Evolutionary conservation across 2,888 invertebrate species (phyloP).

Genomic region (Therioaphis trifolii): DNA sequence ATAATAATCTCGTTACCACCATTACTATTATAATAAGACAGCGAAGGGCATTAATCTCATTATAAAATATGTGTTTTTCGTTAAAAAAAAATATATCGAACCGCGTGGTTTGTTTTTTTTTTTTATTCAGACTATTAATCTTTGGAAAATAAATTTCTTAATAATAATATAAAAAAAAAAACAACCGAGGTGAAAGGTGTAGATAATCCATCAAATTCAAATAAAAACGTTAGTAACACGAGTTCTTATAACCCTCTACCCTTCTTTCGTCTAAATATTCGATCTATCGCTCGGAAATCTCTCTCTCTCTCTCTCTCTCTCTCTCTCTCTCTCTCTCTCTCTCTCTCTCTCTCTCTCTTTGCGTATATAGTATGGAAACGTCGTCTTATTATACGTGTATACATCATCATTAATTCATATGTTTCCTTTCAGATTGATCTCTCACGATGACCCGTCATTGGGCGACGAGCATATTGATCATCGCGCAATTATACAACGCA

Average conservation of each 20-base stretch:
- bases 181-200: not conserved
- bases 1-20: constrained; percentile 11
- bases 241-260: not conserved
- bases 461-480: constrained; percentile 45
- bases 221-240: constrained; percentile 27
- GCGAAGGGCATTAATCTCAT: not conserved
- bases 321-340: no score
- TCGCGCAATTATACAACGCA: constrained; percentile 31
- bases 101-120: not conserved
- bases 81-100: constrained; percentile 5
- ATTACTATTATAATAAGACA: not conserved
- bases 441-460: constrained; percentile 55
- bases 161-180: constrained; percentile 1
- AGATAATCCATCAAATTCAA: constrained; percentile 41
- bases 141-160: constrained; percentile 6
- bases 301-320: no score
- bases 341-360: no score
- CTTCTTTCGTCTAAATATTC: not conserved
- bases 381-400: not conserved
- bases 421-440: constrained; percentile 40
- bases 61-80: constrained; percentile 12
- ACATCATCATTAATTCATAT: constrained; percentile 3
- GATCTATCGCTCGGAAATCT: constrained; percentile 1
- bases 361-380: no score
- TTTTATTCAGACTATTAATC: not conserved